Percentiles rank a stretch among this genome's conserved stretches.
phyloP scores from a whole-genome alignment of 2,797 vertebrate species.

The Lacerta agilis region DNA sequence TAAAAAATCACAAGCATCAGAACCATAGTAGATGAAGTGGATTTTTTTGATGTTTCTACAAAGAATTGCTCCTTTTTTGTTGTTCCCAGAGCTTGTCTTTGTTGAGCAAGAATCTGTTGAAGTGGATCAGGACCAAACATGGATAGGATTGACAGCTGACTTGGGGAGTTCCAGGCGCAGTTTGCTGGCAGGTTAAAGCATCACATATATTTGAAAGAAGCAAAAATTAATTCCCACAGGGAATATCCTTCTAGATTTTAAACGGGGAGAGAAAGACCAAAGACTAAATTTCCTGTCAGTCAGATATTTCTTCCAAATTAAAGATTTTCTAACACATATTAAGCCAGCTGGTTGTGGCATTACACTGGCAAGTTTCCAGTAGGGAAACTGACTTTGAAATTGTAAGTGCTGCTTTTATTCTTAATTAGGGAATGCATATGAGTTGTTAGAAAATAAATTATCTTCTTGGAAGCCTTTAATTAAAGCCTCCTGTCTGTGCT shows the following conservation, averaged over 20 bases:
- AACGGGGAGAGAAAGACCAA: background rate
- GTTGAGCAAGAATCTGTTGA: background rate
- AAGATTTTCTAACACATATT: background rate
- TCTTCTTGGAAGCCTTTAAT: conserved; percentile 4
- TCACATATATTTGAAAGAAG: background rate
- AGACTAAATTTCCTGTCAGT: background rate
- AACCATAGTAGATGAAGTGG: background rate
- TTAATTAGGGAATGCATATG: conserved; percentile 2
- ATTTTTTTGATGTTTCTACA: background rate
- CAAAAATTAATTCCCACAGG: background rate
- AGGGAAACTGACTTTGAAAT: background rate
- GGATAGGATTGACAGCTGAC: background rate
- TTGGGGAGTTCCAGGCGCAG: background rate
- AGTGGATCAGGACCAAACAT: background rate
- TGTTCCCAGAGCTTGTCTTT: conserved; percentile 12
- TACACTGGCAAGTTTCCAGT: conserved; percentile 10
- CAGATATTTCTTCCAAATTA: background rate
- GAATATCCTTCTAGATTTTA: background rate
- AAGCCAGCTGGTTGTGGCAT: background rate
- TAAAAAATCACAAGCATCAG: background rate
- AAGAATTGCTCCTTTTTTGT: background rate
- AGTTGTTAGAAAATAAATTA: conserved; percentile 20
- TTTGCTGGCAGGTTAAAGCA: background rate
- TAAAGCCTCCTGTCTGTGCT: background rate
- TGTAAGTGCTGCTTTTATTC: background rate